These are phyloP conservation scores for Ostrea edulis DNA, from an alignment of 1,140 invertebrate species.

Conservation along the genomic window DNA sequence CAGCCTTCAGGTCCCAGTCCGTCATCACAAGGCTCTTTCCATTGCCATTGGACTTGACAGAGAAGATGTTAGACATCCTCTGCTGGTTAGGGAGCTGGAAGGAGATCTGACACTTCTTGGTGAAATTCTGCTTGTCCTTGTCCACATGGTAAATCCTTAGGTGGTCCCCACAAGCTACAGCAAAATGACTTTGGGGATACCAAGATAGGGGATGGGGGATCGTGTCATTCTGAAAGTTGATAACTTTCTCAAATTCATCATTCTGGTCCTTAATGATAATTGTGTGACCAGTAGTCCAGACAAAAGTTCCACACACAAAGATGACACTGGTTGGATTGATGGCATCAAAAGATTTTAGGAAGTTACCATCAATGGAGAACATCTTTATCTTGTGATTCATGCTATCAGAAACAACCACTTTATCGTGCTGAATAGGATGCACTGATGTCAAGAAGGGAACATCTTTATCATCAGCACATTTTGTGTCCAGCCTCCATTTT, in stretches of 20 bases:
- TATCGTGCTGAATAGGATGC: constrained; percentile 8
- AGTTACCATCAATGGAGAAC: constrained; percentile 39
- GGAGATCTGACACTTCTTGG: background rate
- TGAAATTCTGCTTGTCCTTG: constrained; percentile 39
- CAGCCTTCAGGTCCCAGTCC: constrained; percentile 32
- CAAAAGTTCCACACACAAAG: constrained; percentile 19
- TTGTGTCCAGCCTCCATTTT: constrained; percentile 45
- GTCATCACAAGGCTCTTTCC: constrained; percentile 32
- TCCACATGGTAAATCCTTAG: constrained; percentile 38
- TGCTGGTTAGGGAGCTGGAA: constrained; percentile 18
- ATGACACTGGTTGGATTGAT: constrained; percentile 41
- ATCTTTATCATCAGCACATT: constrained; percentile 1
- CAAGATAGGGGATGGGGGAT: constrained; percentile 41
- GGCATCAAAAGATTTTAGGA: constrained; percentile 42
- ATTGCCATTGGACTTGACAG: background rate
- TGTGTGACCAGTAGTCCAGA: constrained; percentile 38
- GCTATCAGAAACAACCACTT: constrained; percentile 44
- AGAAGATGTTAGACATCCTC: background rate
- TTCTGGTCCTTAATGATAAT: constrained; percentile 13
- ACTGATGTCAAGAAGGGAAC: constrained; percentile 37
- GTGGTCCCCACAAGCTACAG: constrained; percentile 40
- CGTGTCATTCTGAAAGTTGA: constrained; percentile 24
- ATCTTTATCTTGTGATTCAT: constrained; percentile 50
- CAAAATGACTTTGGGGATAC: background rate
- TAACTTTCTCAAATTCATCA: constrained; percentile 8